Evolutionary conservation across 2,888 invertebrate species (phyloP), one percentile per base, ranked within the genome.

Genomic region (Amphimallon solstitiale): DNA sequence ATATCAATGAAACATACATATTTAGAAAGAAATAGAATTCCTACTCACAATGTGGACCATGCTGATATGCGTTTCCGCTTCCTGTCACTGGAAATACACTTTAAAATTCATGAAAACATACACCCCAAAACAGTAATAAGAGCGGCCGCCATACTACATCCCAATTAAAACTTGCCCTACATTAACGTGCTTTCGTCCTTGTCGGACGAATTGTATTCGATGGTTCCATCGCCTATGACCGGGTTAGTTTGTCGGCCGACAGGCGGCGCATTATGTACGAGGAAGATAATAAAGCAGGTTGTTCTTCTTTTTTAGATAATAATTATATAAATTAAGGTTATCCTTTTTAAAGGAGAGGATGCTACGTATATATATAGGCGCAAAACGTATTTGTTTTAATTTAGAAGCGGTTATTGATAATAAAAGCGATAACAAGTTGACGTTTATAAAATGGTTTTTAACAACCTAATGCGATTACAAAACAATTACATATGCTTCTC

Each of bases 101-200:
- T 68, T 59, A 65, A 68, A 68, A 69, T 60, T 66, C 62, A 61
- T 63, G 67, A 70, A 71, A 71, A 71, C 63, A 70, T 68, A 66
- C 71, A 71, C 71, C 70, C 68, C 66, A 70, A 68, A 67, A 29
- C 29, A 29, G 29, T 59, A 51, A 59, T 65, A 63, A 69, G 70
- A 71, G 70, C 71, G 71, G 69, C 65, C 67, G 70, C 71, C 71
- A 71, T 70, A 63, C 64, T 68, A 69, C 40, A 40, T 43, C 46
- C 35, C 64, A 64, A 45, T 45, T 56, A 15, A 61, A 66, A 61
- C 40, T 51, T 37, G 52, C 61, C 61, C 60, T 45, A 66, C 60
- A 49, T 65, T 59, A 59, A 59, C 43, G 10, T 59, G 43, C 9
- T 10, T 2, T n/a, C 12, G 3, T 59, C 43, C 56, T 59, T 59